A percentile compares a stretch with the other conserved stretches of the same genome.
Conservation (phyloP, 2,797 vertebrate species). For the Phoeniculus purpureus region DNA sequence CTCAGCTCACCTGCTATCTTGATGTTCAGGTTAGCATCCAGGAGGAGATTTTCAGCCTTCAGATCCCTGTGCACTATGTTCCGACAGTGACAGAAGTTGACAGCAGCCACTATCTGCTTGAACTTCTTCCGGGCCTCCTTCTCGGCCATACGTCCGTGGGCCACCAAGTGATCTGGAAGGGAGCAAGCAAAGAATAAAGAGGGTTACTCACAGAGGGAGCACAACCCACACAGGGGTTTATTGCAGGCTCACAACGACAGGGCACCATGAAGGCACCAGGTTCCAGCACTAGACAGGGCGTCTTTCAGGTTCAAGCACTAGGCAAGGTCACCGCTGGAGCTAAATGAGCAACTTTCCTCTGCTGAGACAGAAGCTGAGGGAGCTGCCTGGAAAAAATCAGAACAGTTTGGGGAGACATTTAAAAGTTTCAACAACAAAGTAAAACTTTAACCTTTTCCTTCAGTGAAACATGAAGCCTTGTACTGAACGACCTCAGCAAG, state of each 20-base stretch:
- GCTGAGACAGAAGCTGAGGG: rapidly evolving
- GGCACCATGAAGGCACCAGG: not conserved
- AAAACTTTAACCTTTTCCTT: not conserved
- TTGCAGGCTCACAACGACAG: rapidly evolving
- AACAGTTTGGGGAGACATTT: rapidly evolving
- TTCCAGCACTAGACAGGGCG: rapidly evolving
- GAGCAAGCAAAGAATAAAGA: rapidly evolving
- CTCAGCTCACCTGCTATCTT: conserved; percentile 91
- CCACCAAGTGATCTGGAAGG: conserved; percentile 92
- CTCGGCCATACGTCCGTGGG: conserved; percentile 97
- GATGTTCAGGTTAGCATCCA: conserved; percentile 99
- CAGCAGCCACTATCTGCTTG: conserved; percentile 96
- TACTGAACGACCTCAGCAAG: rapidly evolving
- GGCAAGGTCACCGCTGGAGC: not conserved
- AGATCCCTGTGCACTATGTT: conserved; percentile 97
- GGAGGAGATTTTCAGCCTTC: conserved; percentile 96
- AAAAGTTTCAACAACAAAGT: not conserved
- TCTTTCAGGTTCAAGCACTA: not conserved
- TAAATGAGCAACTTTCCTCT: rapidly evolving
- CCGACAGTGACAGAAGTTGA: conserved; percentile 96
- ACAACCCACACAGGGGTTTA: not conserved
- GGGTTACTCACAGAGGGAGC: not conserved
- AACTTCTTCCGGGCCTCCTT: conserved; percentile 97
- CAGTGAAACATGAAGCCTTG: not conserved
- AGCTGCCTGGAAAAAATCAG: not conserved